These are phyloP conservation scores for Nerophis lumbriciformis DNA, from an alignment of 2,113 vertebrate genomes.

Conservation along the genomic window DNA sequence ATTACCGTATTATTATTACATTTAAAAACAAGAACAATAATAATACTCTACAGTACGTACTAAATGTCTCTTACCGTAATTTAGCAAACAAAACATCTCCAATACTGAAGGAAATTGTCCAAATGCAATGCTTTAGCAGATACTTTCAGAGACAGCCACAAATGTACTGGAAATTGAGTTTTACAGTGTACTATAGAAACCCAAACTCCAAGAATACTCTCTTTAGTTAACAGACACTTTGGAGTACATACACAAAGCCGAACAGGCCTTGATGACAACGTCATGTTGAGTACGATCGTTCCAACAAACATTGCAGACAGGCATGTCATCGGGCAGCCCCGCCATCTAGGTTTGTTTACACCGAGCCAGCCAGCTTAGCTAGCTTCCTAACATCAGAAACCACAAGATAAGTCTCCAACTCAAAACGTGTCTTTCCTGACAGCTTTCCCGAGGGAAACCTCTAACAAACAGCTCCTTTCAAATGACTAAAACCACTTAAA, in stretches of 20 bases:
- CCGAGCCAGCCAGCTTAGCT: conserved; percentile 55
- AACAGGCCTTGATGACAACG: conserved; percentile 19
- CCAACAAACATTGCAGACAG: background rate
- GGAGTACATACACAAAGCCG: no score
- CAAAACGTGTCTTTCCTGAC: conserved; percentile 32
- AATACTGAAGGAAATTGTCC: no score
- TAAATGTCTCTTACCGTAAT: no score
- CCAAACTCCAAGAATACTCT: conserved; percentile 41
- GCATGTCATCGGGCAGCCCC: background rate
- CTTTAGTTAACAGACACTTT: background rate
- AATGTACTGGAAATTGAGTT: no score
- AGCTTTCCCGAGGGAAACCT: conserved; percentile 13
- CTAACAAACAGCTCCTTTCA: background rate
- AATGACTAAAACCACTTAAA: background rate
- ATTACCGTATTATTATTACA: no score
- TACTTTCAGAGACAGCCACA: no score
- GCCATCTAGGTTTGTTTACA: conserved; percentile 61
- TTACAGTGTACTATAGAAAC: conserved; percentile 15
- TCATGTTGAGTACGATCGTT: background rate
- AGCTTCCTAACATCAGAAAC: conserved; percentile 42
- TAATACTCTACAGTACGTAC: no score
- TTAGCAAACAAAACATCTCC: no score
- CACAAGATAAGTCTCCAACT: conserved; percentile 37
- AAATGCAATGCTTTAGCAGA: no score
- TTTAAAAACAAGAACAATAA: no score